Evolutionary conservation across 1,140 invertebrate species (phyloP), one percentile per base, ranked within the genome.

Genomic region (Luehdorfia chinensis): DNA sequence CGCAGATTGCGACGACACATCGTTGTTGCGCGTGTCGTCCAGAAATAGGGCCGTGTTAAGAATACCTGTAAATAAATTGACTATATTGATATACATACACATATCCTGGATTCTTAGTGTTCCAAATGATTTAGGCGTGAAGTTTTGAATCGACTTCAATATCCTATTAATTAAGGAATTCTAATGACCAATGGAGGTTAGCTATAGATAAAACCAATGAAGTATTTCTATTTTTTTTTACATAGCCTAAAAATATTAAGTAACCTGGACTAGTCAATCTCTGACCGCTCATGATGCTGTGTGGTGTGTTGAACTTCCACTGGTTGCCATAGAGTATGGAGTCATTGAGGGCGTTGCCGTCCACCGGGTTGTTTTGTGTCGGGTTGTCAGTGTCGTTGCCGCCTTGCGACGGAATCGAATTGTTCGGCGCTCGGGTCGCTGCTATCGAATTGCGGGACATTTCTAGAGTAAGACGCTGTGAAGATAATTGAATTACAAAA

Each of bases 381-480:
- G 75, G 60, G 55, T 75, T 64, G 49, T 69, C 72, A 11, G 52
- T 32, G 8, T 60, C 60, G 46, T 32, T 39, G 18, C n/a, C 27
- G 37, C 23, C 51, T 13, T 57, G 64, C 23, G 66, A 49, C 7
- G 49, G 33, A 7, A 30, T 48, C 1, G 68, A 51, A 19, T 43
- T 48, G 41, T 45, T 75, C 6, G 73, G 64, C 14, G 64, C 84
- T 50, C 87, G 81, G 2, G 84, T 88, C 44, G 88, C 88, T 16
- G 88, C 75, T 8, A 89, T 75, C 1, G 90, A 89, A 77, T 92
- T 93, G 28, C 92, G 88, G 0, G 92, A 92, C 67, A 94, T 91
- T 80, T 94, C 93, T 45, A 93, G 87, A 2, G 90, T 89, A 39
- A 94, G 73, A 59, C 92, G 88, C 92, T 93, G 75, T 16, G 84